Evolutionary conservation across 2,888 invertebrate genomes (phyloP).

Genomic region (Mesorhabditis belari): DNA sequence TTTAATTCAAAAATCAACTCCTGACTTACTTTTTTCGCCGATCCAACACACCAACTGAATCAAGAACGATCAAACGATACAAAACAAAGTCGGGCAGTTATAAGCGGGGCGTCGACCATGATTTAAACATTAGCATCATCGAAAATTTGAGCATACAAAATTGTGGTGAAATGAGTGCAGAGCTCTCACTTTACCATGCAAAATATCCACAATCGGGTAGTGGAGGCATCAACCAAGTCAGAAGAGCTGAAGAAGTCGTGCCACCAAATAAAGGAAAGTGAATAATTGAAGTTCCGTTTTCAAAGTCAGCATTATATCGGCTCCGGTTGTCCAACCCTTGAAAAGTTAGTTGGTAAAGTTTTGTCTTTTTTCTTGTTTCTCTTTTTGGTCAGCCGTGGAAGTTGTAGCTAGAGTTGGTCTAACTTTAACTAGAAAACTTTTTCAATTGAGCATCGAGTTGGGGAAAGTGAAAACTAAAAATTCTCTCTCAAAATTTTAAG

Average conservation of each 20-base stretch:
- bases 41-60: background rate
- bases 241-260: background rate
- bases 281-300: background rate
- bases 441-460: no score
- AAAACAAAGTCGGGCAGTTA: background rate
- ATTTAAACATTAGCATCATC: background rate
- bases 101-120: background rate
- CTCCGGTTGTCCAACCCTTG: background rate
- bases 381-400: no score
- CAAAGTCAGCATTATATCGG: background rate
- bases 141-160: no score
- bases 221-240: background rate
- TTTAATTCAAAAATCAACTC: no score
- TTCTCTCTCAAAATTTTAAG: no score
- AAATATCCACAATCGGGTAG: background rate
- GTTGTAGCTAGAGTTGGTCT: no score
- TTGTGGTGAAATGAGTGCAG: no score
- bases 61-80: background rate
- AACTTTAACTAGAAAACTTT: no score
- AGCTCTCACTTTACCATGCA: background rate
- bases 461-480: no score
- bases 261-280: background rate
- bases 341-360: no score
- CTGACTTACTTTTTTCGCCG: background rate
- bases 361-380: no score